Evolutionary conservation across 2,888 invertebrate genomes (phyloP).

Genomic region (Noctua pronuba): DNA sequence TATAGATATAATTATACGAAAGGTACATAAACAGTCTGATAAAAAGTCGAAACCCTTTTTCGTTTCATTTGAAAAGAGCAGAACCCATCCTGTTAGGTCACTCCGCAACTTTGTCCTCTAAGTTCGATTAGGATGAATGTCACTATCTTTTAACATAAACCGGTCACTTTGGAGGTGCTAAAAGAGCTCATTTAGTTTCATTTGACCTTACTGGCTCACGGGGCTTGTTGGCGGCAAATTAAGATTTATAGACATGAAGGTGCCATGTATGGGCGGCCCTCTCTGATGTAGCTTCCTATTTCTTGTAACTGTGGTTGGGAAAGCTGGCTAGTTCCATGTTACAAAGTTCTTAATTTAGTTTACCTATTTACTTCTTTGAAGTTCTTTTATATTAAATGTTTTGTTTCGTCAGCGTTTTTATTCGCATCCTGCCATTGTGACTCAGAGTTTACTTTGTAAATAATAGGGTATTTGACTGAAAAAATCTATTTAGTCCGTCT

Average conservation of each 20-base stretch:
- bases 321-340: not conserved
- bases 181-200: slow-evolving; percentile 80
- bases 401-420: not conserved
- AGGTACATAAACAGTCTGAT: not conserved
- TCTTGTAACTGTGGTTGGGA: slow-evolving; percentile 28
- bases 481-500: no score
- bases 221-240: slow-evolving; percentile 70
- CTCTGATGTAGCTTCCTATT: slow-evolving; percentile 5
- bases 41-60: not conserved
- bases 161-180: slow-evolving; percentile 80
- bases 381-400: not conserved
- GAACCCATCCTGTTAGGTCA: slow-evolving; percentile 29
- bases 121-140: slow-evolving; percentile 81
- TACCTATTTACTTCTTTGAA: not conserved
- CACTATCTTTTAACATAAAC: slow-evolving; percentile 82
- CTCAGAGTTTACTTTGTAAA: not conserved
- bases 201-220: slow-evolving; percentile 78
- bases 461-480: no score
- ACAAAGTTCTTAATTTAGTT: slow-evolving; percentile 20
- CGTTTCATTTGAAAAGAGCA: slow-evolving; percentile 30
- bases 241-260: slow-evolving; percentile 72
- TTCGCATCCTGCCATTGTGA: not conserved
- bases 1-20: not conserved
- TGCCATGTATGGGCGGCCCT: slow-evolving; percentile 44
- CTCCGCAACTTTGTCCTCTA: slow-evolving; percentile 49